Evolutionary conservation across 2,113 vertebrate species (phyloP), one percentile per base, ranked within the genome.

Genomic region (Daphoenositta chrysoptera): DNA sequence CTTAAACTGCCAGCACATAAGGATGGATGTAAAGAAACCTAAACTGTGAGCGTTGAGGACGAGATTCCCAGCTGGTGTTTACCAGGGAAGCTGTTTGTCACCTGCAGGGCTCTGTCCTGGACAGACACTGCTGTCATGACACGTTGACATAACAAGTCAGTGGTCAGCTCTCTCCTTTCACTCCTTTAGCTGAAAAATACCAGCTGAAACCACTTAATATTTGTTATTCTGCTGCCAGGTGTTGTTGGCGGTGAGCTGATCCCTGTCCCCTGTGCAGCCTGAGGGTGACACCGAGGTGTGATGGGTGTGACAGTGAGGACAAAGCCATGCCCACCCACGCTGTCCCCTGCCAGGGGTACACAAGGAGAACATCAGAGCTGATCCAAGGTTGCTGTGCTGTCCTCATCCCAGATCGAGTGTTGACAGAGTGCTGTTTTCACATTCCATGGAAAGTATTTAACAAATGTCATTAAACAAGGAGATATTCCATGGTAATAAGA

Each of bases 11-110:
- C 82, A 78, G 35, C 50, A 22, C 1, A 0, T n/a, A n/a, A 61
- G 56, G 47, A 39, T 63, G 51, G 71, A 47, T 51, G 44, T 28
- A 64, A 81, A 64, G 83, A 75, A 84, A 66, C 19, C 23, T 26
- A 61, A 91, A 33, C 35, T 9, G 0, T 3, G 40, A 70, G 33
- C 1, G 3, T 1, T 50, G 42, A 7, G 42, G 63, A n/a, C 0
- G 39, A 65, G 53, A 28, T 61, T 75, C 40, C 58, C 56, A 86
- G 82, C 68, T 90, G 79, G 56, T 2, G 1, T 58, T 69, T 39
- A 35, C 51, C 39, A 66, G 56, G 73, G 56, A 61, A 86, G 75
- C 42, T 70, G n/a, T 87, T 93, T 88, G 85, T 92, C 90, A 77
- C n/a, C 60, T 60, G 76, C 56, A 35, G 44, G 54, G 51, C 60